phyloP scores from a whole-genome alignment of 2,888 invertebrate species.

The Lissonota sp. region DNA sequence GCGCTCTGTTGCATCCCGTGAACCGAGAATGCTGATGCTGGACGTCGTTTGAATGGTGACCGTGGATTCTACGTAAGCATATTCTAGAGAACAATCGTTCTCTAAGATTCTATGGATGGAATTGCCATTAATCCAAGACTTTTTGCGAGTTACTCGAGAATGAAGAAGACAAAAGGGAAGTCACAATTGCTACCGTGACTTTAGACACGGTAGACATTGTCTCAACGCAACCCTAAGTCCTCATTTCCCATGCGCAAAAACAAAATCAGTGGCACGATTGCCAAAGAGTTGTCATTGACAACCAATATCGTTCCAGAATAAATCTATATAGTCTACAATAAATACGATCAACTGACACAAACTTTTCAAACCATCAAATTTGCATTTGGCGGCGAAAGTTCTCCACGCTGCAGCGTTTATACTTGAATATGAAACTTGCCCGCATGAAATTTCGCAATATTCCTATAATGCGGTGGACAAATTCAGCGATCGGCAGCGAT shows the following conservation, averaged over 20 bases:
- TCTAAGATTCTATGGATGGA: conserved; percentile 73
- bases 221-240: neutral
- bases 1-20: conserved; percentile 45
- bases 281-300: no score
- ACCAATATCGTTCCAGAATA: no score
- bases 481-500: conserved; percentile 32
- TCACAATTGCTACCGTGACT: conserved; percentile 30
- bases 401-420: no score
- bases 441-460: conserved; percentile 1
- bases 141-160: conserved; percentile 51
- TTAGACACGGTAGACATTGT: conserved; percentile 48
- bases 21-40: conserved; percentile 73
- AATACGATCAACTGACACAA: no score
- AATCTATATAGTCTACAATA: no score
- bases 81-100: conserved; percentile 73
- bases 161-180: conserved; percentile 21
- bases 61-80: conserved; percentile 37
- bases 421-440: no score
- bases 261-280: no score
- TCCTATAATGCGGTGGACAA: conserved; percentile 27
- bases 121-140: conserved; percentile 72
- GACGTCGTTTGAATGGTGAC: conserved; percentile 66
- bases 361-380: no score
- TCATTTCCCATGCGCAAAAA: no score
- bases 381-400: no score